Evolutionary conservation across 2,888 invertebrate genomes (phyloP).

Genomic region (Acrobasis consociella): DNA sequence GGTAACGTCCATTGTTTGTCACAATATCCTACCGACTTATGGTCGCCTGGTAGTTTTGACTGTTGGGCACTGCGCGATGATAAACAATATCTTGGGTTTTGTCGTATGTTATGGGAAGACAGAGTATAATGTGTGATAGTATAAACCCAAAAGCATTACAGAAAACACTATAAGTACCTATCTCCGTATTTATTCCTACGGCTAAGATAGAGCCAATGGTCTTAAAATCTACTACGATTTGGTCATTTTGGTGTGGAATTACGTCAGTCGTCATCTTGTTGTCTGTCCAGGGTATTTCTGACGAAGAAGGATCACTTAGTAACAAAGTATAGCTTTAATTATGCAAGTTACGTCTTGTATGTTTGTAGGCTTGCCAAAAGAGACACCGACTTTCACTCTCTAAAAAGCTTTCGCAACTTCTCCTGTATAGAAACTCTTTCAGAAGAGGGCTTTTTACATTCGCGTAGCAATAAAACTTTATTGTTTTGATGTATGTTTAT

Average conservation of each 20-base stretch:
- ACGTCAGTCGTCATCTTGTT: no score
- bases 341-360: constrained; percentile 7
- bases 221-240: no score
- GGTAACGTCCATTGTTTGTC: constrained; percentile 30
- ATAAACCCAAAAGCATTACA: no score
- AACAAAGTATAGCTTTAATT: constrained; percentile 1
- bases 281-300: no score
- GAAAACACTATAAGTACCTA: no score
- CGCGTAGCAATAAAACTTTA: no score
- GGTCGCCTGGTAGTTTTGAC: constrained; percentile 25
- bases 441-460: no score
- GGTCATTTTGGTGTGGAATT: no score
- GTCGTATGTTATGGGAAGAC: neutral
- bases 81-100: neutral
- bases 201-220: no score
- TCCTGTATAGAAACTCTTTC: neutral
- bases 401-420: constrained; percentile 23
- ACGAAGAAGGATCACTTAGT: neutral
- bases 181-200: no score
- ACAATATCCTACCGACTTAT: constrained; percentile 24
- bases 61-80: neutral
- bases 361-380: neutral
- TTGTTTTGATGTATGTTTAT: no score
- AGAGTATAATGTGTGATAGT: neutral
- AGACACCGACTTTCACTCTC: constrained; percentile 16